Evolutionary conservation across 2,113 vertebrate species (phyloP).

Genomic region (Zosterops japonicus): DNA sequence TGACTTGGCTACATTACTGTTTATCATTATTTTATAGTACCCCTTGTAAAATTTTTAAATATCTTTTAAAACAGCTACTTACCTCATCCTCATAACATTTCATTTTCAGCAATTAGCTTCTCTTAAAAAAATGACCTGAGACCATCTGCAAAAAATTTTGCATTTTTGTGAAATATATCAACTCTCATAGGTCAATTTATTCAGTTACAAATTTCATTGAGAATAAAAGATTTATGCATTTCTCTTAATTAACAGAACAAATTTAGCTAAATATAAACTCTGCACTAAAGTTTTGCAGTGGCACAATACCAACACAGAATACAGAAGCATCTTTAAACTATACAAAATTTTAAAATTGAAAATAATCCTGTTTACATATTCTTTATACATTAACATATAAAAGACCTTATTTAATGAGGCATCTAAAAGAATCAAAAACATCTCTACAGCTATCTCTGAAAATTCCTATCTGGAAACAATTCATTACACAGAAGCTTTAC

Average conservation of each 20-base stretch:
- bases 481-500: conserved; percentile 80
- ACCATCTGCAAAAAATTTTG: conserved; percentile 42
- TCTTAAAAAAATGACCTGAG: conserved; percentile 7
- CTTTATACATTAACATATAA: conserved; percentile 84
- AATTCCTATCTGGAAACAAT: conserved; percentile 74
- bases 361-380: conserved; percentile 80
- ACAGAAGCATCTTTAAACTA: conserved; percentile 81
- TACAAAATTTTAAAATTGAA: conserved; percentile 82
- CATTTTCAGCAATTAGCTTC: background rate
- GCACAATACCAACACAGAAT: conserved; percentile 77
- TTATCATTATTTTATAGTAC: background rate
- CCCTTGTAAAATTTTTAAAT: background rate
- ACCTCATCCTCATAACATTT: background rate
- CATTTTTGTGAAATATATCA: conserved; percentile 68
- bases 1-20: background rate
- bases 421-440: conserved; percentile 77
- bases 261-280: conserved; percentile 83
- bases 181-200: conserved; percentile 80
- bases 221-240: conserved; percentile 83
- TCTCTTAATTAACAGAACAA: conserved; percentile 78
- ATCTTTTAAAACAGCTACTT: background rate
- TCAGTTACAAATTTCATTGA: conserved; percentile 77
- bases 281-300: conserved; percentile 78
- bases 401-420: conserved; percentile 81
- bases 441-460: conserved; percentile 76